Conservation (phyloP, 2,797 vertebrate species). For the Sardinella longiceps region DNA sequence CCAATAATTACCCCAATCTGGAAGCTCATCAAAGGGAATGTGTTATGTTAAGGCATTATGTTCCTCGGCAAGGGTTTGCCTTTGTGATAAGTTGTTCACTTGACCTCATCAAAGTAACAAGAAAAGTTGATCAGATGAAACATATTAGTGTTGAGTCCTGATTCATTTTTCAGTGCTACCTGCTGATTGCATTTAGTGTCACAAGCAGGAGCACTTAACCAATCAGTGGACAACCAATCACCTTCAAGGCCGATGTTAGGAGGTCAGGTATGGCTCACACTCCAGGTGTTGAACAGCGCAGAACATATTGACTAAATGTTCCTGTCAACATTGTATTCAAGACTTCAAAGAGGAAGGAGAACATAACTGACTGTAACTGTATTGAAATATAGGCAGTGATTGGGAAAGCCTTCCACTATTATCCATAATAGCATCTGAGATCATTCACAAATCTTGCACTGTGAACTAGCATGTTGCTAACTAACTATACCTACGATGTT, state of each 20-base stretch:
- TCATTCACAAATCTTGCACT: too few relatives aligned
- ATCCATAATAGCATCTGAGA: too few relatives aligned
- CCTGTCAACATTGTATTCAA: too few relatives aligned
- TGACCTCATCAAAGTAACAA: constrained; percentile 14
- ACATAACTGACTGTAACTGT: too few relatives aligned
- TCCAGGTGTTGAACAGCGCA: too few relatives aligned
- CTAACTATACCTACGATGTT: too few relatives aligned
- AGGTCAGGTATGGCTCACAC: background rate
- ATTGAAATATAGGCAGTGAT: too few relatives aligned
- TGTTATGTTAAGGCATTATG: constrained; percentile 18
- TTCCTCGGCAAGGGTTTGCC: background rate
- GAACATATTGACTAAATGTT: too few relatives aligned
- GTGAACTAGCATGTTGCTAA: too few relatives aligned
- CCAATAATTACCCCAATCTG: constrained; percentile 3
- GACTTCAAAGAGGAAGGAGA: too few relatives aligned
- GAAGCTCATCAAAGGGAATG: constrained; percentile 14
- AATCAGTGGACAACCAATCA: constrained; percentile 9
- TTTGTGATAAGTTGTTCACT: constrained; percentile 5
- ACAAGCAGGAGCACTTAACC: background rate
- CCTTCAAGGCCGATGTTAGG: background rate
- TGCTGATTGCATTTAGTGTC: background rate
- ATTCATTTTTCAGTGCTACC: background rate
- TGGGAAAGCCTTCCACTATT: too few relatives aligned
- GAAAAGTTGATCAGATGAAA: constrained; percentile 9
- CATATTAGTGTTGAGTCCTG: background rate